Evolutionary conservation across 2,888 invertebrate species (phyloP).

Genomic region (Rhopalosiphum nymphaeae): DNA sequence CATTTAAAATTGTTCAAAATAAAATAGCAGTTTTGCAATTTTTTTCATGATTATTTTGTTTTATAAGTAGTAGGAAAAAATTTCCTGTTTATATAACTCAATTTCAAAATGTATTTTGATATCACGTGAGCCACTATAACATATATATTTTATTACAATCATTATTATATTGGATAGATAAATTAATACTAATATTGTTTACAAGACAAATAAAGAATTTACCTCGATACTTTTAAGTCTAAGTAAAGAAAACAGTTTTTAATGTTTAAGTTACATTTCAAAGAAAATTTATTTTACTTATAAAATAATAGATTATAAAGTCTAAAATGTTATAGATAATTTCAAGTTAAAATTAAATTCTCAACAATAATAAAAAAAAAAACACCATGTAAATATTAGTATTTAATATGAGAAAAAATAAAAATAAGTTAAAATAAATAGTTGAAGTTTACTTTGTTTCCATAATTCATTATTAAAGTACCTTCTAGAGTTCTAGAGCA

Average conservation of each 20-base stretch:
- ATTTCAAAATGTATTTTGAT: background rate
- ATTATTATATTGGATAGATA: background rate
- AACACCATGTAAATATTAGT: background rate
- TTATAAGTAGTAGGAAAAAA: background rate
- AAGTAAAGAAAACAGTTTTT: background rate
- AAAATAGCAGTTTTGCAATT: background rate
- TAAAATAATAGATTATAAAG: constrained; percentile 14
- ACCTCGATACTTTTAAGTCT: background rate
- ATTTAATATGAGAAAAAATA: background rate
- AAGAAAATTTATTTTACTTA: background rate
- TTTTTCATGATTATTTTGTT: background rate
- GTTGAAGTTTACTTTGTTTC: background rate
- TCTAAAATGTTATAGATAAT: background rate
- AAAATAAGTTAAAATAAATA: background rate
- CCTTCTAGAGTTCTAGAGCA: background rate
- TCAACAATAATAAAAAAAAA: background rate
- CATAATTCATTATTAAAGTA: constrained; percentile 36
- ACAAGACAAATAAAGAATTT: background rate
- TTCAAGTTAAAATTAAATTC: constrained; percentile 6
- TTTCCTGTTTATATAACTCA: background rate
- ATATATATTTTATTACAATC: background rate
- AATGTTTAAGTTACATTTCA: background rate
- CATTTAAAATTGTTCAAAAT: background rate
- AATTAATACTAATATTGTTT: background rate
- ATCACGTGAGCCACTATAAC: background rate